These are phyloP conservation scores for Oscheius myriophilus DNA, from an alignment of 2,888 invertebrate species.

Conservation along the genomic window DNA sequence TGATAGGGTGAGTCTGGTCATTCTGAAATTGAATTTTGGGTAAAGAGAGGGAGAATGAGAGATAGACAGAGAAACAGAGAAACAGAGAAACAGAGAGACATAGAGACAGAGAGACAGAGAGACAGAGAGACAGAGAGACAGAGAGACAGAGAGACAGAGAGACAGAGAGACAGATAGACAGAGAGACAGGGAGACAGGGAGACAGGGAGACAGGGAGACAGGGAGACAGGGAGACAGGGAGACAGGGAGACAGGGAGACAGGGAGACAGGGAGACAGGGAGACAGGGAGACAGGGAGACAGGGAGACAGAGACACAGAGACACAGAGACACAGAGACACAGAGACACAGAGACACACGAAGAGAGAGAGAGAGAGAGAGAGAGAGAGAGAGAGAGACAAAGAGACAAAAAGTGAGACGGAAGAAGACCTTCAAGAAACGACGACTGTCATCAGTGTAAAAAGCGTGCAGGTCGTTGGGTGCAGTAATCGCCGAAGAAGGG, in stretches of 20 bases:
- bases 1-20: slow-evolving; percentile 28
- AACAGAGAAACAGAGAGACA: slow-evolving; percentile 8
- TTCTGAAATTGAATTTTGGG: neutral
- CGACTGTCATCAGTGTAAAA: too few relatives aligned
- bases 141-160: too few relatives aligned
- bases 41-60: slow-evolving; percentile 4
- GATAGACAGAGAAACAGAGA: neutral
- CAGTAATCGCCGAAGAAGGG: too few relatives aligned
- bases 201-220: slow-evolving; percentile 8
- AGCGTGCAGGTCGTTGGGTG: too few relatives aligned
- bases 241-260: neutral
- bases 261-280: too few relatives aligned
- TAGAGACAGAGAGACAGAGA: slow-evolving; percentile 11
- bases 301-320: too few relatives aligned
- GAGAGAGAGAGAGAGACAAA: slow-evolving; percentile 7
- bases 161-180: too few relatives aligned
- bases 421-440: neutral
- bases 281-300: too few relatives aligned
- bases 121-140: slow-evolving; percentile 20
- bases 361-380: slow-evolving; percentile 16
- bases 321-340: neutral
- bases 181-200: too few relatives aligned
- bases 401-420: too few relatives aligned
- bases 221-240: slow-evolving; percentile 10
- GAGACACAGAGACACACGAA: slow-evolving; percentile 1